These are phyloP conservation scores for Drosophila koepferae DNA, from an alignment of 2,888 invertebrate species.

Conservation along the genomic window DNA sequence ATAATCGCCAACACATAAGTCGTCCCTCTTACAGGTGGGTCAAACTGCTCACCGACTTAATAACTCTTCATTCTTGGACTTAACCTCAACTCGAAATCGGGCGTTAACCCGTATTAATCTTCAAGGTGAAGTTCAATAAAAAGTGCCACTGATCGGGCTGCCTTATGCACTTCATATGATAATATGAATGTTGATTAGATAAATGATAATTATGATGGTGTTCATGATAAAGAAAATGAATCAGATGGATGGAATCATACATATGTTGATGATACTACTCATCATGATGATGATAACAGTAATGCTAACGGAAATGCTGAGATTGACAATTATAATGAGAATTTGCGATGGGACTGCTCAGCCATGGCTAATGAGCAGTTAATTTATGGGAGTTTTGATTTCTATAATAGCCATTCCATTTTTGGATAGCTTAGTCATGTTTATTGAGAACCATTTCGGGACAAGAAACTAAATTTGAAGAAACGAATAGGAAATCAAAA, in stretches of 20 bases:
- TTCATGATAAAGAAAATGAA: neutral
- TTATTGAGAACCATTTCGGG: neutral
- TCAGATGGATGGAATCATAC: neutral
- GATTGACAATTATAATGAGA: neutral
- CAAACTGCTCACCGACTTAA: too few relatives aligned
- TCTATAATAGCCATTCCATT: neutral
- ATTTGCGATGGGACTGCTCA: neutral
- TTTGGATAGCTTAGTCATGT: neutral
- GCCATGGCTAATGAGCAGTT: neutral
- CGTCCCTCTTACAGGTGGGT: too few relatives aligned
- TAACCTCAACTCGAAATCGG: neutral
- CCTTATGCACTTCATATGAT: neutral
- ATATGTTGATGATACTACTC: neutral
- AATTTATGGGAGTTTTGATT: conserved; percentile 1
- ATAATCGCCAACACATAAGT: too few relatives aligned
- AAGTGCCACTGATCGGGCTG: neutral
- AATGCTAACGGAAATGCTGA: neutral
- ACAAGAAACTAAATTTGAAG: neutral
- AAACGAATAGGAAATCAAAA: neutral
- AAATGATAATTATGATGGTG: neutral
- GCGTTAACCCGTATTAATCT: rapidly evolving
- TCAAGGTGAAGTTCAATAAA: neutral
- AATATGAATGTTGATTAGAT: conserved; percentile 1
- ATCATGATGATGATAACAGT: neutral
- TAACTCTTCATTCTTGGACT: neutral